Conservation (phyloP, 1,140 invertebrate genomes). For the Lithobius niger region DNA sequence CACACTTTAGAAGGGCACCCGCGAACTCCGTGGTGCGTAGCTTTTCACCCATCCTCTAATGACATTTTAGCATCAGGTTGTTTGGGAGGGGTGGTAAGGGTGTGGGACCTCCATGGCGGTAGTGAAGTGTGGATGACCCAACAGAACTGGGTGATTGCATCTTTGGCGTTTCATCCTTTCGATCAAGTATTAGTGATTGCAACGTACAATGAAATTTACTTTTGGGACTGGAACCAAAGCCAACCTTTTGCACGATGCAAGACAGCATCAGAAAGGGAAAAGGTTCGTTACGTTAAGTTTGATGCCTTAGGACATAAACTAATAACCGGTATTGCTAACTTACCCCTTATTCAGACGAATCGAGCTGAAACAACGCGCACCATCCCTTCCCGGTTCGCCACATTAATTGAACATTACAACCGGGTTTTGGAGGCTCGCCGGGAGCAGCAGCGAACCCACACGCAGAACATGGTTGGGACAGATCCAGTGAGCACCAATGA, state of each 20-base stretch:
- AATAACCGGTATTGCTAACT: conserved; percentile 69
- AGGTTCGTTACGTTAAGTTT: conserved; percentile 76
- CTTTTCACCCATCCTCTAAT: conserved; percentile 72
- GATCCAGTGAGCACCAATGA: conserved; percentile 4
- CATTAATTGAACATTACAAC: background rate
- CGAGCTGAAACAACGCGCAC: background rate
- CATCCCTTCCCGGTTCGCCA: background rate
- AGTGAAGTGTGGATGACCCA: conserved; percentile 67
- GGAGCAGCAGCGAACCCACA: background rate
- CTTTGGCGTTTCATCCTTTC: conserved; percentile 70
- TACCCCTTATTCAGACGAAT: background rate
- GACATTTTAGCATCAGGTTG: conserved; percentile 77
- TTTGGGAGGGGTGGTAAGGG: conserved; percentile 73
- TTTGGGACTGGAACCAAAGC: conserved; percentile 76
- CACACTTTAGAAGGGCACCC: conserved; percentile 67
- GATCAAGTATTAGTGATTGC: conserved; percentile 71
- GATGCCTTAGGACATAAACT: conserved; percentile 65
- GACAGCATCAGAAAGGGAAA: conserved; percentile 55
- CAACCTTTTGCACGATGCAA: conserved; percentile 53
- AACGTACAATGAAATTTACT: conserved; percentile 67
- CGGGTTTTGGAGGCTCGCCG: background rate
- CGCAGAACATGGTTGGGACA: background rate
- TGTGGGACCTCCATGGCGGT: conserved; percentile 78
- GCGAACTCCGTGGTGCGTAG: conserved; percentile 80
- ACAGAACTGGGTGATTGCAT: conserved; percentile 60